These are phyloP conservation scores for Chunga burmeisteri DNA, from an alignment of 2,113 vertebrate genomes.

Conservation along the genomic window DNA sequence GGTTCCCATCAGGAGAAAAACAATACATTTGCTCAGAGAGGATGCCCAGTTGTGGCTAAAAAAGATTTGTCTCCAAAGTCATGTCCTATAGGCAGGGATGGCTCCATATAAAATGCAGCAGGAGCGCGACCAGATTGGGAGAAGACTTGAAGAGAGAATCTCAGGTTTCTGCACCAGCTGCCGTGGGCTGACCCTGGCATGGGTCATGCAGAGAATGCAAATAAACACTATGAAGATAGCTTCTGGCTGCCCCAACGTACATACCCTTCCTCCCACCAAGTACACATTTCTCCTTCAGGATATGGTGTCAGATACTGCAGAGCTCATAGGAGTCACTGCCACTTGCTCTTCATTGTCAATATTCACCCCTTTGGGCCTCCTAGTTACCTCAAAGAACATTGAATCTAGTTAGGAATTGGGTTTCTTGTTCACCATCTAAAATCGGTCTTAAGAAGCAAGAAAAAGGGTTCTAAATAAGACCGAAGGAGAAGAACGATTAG, in stretches of 20 bases:
- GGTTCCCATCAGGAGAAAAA: background rate
- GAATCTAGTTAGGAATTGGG: background rate
- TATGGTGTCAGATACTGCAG: background rate
- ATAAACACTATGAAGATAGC: background rate
- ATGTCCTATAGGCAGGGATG: background rate
- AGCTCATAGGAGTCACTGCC: background rate
- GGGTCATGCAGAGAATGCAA: background rate
- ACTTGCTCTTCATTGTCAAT: background rate
- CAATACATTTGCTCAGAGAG: background rate
- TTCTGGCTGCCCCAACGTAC: background rate
- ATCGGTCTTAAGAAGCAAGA: background rate
- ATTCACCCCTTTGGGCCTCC: background rate
- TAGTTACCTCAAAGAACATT: background rate
- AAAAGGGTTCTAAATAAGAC: background rate
- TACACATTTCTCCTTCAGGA: background rate
- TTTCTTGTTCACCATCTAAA: background rate
- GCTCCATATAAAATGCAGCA: background rate
- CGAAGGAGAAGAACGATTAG: background rate
- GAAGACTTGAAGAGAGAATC: background rate
- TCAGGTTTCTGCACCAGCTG: background rate
- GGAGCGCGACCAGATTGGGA: background rate
- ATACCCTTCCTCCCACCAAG: background rate
- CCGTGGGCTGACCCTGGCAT: background rate
- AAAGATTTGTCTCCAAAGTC: background rate
- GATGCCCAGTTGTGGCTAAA: background rate